These are phyloP conservation scores for Spodoptera frugiperda DNA, from an alignment of 1,140 invertebrate genomes.

Conservation along the genomic window DNA sequence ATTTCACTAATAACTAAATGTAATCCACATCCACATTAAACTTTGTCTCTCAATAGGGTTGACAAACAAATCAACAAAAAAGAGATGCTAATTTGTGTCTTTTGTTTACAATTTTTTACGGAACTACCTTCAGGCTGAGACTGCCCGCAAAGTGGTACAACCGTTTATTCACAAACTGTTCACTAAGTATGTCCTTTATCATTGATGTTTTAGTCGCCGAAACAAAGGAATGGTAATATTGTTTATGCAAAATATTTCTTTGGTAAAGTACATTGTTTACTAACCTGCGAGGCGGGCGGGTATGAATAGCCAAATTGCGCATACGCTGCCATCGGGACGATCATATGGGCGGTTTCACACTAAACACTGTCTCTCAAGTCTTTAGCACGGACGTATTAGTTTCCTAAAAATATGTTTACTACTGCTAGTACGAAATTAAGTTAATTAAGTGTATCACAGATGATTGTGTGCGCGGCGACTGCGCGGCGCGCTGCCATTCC, in stretches of 20 bases:
- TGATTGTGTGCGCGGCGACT: slow-evolving; percentile 73
- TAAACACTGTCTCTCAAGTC: slow-evolving; percentile 83
- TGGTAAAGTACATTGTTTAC: slow-evolving; percentile 40
- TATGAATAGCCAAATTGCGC: slow-evolving; percentile 94
- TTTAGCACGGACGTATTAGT: slow-evolving; percentile 74
- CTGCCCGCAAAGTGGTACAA: too few species aligned
- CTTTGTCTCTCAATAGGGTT: too few species aligned
- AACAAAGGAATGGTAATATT: neutral
- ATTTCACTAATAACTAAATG: too few species aligned
- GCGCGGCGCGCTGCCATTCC: slow-evolving; percentile 77
- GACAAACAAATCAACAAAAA: too few species aligned
- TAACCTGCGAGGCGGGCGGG: slow-evolving; percentile 92
- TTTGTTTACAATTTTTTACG: too few species aligned
- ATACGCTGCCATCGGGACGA: slow-evolving; percentile 91
- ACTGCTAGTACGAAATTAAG: slow-evolving; percentile 64
- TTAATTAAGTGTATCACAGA: slow-evolving; percentile 77
- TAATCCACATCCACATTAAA: too few species aligned
- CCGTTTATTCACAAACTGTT: too few species aligned
- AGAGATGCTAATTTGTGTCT: too few species aligned
- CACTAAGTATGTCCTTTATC: too few species aligned
- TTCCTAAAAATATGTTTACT: slow-evolving; percentile 65
- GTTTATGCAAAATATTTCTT: neutral
- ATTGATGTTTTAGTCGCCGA: too few species aligned
- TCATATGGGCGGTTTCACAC: slow-evolving; percentile 84
- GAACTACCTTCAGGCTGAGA: too few species aligned